phyloP scores from a whole-genome alignment of 1,140 invertebrate species.

The Sweltsa coloradensis region DNA sequence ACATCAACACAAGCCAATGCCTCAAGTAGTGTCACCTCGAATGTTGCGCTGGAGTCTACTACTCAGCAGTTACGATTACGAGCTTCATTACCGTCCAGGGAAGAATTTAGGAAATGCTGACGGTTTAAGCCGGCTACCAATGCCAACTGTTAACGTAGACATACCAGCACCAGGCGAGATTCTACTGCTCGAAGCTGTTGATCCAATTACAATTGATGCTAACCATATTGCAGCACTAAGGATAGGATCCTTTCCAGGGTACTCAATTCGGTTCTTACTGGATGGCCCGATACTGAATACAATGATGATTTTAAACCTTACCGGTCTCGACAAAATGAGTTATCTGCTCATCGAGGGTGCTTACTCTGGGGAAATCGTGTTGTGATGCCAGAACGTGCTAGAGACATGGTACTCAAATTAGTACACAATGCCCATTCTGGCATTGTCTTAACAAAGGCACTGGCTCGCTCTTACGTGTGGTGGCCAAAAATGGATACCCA shows the following conservation, averaged over 20 bases:
- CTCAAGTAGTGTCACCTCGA: conserved; percentile 17
- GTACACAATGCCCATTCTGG: conserved; percentile 36
- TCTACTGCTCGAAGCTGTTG: neutral
- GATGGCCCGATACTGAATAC: neutral
- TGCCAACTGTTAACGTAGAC: neutral
- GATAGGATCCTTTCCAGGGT: no score
- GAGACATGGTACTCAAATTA: neutral
- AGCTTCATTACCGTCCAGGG: neutral
- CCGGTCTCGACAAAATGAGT: neutral
- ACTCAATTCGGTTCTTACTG: neutral
- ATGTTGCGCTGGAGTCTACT: conserved; percentile 15
- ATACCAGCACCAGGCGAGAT: neutral
- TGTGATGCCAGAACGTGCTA: neutral
- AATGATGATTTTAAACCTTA: neutral
- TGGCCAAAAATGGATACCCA: conserved; percentile 35
- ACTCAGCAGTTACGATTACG: neutral
- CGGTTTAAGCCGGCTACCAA: conserved; percentile 6
- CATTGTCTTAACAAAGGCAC: conserved; percentile 36
- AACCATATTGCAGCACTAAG: neutral
- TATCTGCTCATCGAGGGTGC: neutral
- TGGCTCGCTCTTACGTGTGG: conserved; percentile 34
- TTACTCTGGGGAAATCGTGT: neutral
- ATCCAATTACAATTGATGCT: neutral
- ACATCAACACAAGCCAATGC: conserved; percentile 15
- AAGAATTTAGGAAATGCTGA: conserved; percentile 8